Evolutionary conservation across 2,888 invertebrate genomes (phyloP).

Genomic region (Mimachlamys varia): DNA sequence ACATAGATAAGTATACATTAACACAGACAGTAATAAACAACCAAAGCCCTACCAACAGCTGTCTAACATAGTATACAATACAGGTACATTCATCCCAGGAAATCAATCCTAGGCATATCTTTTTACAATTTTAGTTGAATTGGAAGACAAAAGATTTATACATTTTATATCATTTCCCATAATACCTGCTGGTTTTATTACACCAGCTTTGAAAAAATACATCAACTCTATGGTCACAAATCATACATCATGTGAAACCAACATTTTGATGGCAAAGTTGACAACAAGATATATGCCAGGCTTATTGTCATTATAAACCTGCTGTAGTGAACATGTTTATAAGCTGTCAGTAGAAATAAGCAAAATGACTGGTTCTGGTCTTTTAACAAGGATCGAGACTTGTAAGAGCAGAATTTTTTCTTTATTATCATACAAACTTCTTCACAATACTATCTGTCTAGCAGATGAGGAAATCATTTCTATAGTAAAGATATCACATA

Average conservation of each 20-base stretch:
- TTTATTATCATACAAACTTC: background rate
- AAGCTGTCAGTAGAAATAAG: no score
- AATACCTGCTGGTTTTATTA: background rate
- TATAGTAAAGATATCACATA: background rate
- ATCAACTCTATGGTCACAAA: background rate
- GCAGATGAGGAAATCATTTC: conserved; percentile 14
- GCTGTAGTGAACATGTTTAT: no score
- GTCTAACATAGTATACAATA: background rate
- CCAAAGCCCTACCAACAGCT: background rate
- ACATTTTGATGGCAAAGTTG: no score
- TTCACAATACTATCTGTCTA: background rate
- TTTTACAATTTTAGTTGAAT: background rate
- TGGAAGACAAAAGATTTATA: conserved; percentile 33
- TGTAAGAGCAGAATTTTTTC: no score
- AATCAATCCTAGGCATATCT: background rate
- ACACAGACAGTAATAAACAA: background rate
- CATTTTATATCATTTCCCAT: background rate
- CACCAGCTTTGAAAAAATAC: background rate
- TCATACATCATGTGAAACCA: background rate
- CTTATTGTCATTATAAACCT: no score
- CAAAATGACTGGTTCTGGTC: no score
- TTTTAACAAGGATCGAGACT: no score
- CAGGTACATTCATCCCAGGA: background rate
- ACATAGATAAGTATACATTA: background rate
- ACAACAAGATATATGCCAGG: no score